Conservation (phyloP, 1,140 invertebrate genomes). For the Cotesia chilonis region DNA sequence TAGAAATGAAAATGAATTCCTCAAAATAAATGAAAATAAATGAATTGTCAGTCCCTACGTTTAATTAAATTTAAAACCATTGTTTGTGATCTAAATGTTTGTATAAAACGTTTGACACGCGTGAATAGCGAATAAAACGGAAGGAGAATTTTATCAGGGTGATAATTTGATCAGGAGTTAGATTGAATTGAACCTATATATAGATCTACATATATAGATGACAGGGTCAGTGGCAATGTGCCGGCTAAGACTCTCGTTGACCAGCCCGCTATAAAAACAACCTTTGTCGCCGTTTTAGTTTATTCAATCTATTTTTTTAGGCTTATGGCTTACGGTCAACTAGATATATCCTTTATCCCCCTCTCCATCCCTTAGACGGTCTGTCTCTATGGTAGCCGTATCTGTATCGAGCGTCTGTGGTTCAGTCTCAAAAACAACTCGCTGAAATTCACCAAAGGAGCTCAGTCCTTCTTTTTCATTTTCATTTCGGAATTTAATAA, state of each 20-base stretch:
- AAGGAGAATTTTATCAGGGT: slow-evolving; percentile 1
- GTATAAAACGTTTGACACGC: background rate
- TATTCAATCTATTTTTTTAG: slow-evolving; percentile 50
- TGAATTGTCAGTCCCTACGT: too few relatives aligned
- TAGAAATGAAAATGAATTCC: too few relatives aligned
- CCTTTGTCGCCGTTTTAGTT: slow-evolving; percentile 44
- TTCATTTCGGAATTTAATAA: slow-evolving; percentile 3
- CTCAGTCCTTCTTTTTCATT: too few relatives aligned
- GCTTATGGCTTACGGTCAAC: slow-evolving; percentile 21
- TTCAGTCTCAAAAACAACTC: background rate
- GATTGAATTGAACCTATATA: slow-evolving; percentile 2
- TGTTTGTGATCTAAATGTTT: too few relatives aligned
- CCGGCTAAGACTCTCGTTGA: slow-evolving; percentile 42
- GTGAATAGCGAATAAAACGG: background rate
- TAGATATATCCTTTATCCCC: slow-evolving; percentile 33
- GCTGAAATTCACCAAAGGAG: background rate
- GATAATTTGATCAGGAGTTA: slow-evolving; percentile 13
- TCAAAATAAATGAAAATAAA: too few relatives aligned
- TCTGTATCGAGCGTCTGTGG: background rate
- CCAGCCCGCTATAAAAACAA: slow-evolving; percentile 50
- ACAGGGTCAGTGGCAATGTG: background rate
- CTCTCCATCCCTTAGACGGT: slow-evolving; percentile 11
- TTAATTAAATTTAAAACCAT: too few relatives aligned
- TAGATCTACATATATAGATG: too few relatives aligned
- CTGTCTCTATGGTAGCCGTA: slow-evolving; percentile 14